Evolutionary conservation across 1,140 invertebrate genomes (phyloP).

Genomic region (Ctenoplectra terminalis): DNA sequence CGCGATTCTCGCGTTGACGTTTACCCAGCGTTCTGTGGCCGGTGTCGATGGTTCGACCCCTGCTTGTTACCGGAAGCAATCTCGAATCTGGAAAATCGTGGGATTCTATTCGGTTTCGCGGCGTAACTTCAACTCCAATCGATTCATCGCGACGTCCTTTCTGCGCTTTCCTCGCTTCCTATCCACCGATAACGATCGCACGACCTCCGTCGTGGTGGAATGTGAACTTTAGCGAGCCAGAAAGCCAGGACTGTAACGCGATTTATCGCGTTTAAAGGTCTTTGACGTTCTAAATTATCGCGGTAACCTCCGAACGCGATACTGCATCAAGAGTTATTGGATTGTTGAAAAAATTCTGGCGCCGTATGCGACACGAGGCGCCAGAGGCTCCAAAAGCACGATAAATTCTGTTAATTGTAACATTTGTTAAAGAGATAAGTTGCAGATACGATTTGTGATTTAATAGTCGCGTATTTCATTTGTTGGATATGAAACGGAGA

Average conservation of each 20-base stretch:
- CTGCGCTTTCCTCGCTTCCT: background rate
- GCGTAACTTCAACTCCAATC: background rate
- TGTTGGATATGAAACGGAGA: background rate
- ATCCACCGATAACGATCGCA: background rate
- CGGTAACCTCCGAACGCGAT: background rate
- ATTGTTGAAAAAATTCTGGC: no score
- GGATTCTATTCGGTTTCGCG: constrained; percentile 12
- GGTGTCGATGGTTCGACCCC: background rate
- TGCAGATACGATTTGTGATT: no score
- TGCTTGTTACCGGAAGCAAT: constrained; percentile 33
- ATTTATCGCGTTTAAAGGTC: background rate
- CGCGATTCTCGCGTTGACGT: background rate
- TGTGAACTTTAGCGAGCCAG: background rate
- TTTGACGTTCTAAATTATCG: background rate
- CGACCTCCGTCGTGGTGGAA: background rate
- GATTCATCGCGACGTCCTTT: background rate
- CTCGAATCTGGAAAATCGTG: constrained; percentile 19
- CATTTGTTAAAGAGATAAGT: background rate
- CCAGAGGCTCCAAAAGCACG: background rate
- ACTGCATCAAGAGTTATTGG: no score
- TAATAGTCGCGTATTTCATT: no score
- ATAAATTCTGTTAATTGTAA: background rate
- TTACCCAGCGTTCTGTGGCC: background rate
- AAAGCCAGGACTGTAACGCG: no score
- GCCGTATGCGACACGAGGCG: background rate